These are phyloP conservation scores for Bombylius major DNA, from an alignment of 2,888 invertebrate genomes.

Conservation along the genomic window DNA sequence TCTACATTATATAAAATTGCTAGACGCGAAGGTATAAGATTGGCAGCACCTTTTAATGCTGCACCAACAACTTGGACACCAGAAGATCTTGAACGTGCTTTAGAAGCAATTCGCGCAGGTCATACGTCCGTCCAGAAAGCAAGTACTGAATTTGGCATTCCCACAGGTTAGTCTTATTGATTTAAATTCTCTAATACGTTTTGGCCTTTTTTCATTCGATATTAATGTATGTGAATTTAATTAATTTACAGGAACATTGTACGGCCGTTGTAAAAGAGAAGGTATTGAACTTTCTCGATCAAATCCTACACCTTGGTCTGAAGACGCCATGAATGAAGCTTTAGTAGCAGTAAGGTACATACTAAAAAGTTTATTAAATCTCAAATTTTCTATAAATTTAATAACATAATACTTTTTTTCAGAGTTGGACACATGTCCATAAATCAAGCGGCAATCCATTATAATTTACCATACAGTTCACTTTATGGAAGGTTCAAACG, in stretches of 20 bases:
- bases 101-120: conserved; percentile 67
- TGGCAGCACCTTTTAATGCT: conserved; percentile 83
- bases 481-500: conserved; percentile 80
- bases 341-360: conserved; percentile 71
- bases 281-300: conserved; percentile 80
- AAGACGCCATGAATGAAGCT: conserved; percentile 83
- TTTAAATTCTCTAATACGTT: neutral
- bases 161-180: conserved; percentile 46
- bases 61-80: conserved; percentile 81
- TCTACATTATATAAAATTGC: conserved; percentile 87
- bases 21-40: conserved; percentile 73
- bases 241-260: conserved; percentile 52
- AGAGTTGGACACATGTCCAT: conserved; percentile 87
- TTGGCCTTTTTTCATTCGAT: too few species aligned
- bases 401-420: conserved; percentile 16
- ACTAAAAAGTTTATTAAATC: neutral
- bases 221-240: neutral
- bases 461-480: conserved; percentile 80
- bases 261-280: conserved; percentile 79
- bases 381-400: neutral
- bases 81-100: conserved; percentile 67
- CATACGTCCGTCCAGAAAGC: conserved; percentile 76
- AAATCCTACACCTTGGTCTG: conserved; percentile 90
- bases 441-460: conserved; percentile 86
- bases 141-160: conserved; percentile 75